These are phyloP conservation scores for Diprion similis DNA, from an alignment of 1,140 invertebrate species.

Conservation along the genomic window DNA sequence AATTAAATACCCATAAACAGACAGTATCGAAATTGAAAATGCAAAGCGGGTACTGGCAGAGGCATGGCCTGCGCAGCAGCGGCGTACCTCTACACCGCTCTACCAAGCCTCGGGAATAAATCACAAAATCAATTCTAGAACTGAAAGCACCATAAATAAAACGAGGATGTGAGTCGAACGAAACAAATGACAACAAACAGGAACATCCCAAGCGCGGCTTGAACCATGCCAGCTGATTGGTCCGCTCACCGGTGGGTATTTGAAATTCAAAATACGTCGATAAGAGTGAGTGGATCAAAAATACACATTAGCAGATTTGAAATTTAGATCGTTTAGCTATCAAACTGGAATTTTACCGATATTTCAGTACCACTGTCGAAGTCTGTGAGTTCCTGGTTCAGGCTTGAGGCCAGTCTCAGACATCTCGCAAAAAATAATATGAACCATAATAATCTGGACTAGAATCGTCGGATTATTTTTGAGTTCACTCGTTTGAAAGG, in stretches of 20 bases:
- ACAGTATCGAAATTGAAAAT: slow-evolving; percentile 8
- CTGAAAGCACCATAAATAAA: slow-evolving; percentile 48
- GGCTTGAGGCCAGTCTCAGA: slow-evolving; percentile 35
- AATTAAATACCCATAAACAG: slow-evolving; percentile 8
- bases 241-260: slow-evolving; percentile 40
- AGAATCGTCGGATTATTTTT: no score
- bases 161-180: slow-evolving; percentile 28
- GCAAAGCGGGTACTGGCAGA: neutral
- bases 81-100: slow-evolving; percentile 9
- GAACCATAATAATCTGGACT: slow-evolving; percentile 28
- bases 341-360: neutral
- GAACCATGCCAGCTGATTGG: neutral
- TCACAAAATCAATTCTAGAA: slow-evolving; percentile 46
- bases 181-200: slow-evolving; percentile 5
- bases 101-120: slow-evolving; percentile 43
- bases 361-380: neutral
- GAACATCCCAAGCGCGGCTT: neutral
- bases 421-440: slow-evolving; percentile 27
- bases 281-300: slow-evolving; percentile 48
- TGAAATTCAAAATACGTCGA: slow-evolving; percentile 57
- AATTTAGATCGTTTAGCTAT: slow-evolving; percentile 51
- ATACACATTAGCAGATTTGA: slow-evolving; percentile 61
- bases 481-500: no score
- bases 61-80: neutral
- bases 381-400: slow-evolving; percentile 11